Evolutionary conservation across 1,140 invertebrate genomes (phyloP), one percentile per base, ranked within the genome.

Genomic region (Drosophila funebris): DNA sequence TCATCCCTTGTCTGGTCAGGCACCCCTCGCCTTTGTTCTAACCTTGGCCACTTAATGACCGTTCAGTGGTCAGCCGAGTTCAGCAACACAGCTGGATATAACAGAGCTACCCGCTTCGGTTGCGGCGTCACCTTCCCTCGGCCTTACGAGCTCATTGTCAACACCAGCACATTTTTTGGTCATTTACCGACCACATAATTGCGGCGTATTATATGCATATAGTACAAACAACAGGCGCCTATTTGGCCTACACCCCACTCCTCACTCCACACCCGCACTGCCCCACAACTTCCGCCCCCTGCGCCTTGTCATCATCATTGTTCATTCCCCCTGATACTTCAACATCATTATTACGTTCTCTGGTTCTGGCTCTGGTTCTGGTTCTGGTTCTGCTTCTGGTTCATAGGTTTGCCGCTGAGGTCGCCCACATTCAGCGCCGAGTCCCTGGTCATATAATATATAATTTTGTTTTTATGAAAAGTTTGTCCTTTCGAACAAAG

Each of bases 81-180:
- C 53, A 43, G 63, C 48, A 44, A 44, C 44, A 52, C 62, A 67
- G 43, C 37, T 48, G 31, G 33, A 54, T 31, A 33, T 16, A 48
- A 22, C 22, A 13, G 36, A 53, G 44, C 22, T 41, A 8, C 7
- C n/a, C 4, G 11, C 46, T 11, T n/a, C 14, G 14, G n/a, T 14
- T 13, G 44, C 44, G 22, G 11, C 46, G 27, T 5, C 24, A 29
- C 24, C 31, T 16, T 22, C 43, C 18, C 44, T 37, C 7, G 43
- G n/a, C 56, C 72, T 75, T 82, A 85, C 81, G 87, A 85, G 82
- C 83, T 88, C 83, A 88, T 89, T 88, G 83, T 88, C 83, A 88
- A 88, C 83, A 88, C 83, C 84, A 85, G 78, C 83, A 89, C 78
- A 88, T 83, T 88, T 88, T 88, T 88, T 88, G 83, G 83, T 88